Evolutionary conservation across 2,113 vertebrate species (phyloP), one percentile per base, ranked within the genome.

Genomic region (Neodon shergylaensis): DNA sequence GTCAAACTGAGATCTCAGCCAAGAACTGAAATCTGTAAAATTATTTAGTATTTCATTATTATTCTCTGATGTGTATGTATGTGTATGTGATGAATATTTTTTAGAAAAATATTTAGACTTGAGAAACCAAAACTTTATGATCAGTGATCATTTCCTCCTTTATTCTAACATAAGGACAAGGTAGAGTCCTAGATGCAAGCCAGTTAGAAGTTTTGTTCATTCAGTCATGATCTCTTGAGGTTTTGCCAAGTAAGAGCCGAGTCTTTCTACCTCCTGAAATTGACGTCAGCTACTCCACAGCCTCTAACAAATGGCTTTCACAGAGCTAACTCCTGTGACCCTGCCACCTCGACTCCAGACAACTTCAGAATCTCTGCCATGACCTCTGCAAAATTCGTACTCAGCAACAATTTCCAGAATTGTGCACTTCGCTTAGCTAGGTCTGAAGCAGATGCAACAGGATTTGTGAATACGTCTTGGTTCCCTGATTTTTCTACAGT

Each of bases 391-490:
- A 36, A 49, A 90, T 74, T 68, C 73, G 81, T 49, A 88, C 72
- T 95, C 88, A 66, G 91, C 73, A 89, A 77, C 96, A 96, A 72
- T 97, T 95, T 95, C 94, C 88, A 88, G 91, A 97, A 94, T 39
- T 77, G 91, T 70, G 54, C 54, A 74, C 88, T 97, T 76, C 72
- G 70, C 87, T 93, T 33, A 52, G 52, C 36, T 77, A 94, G 91
- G 81, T 84, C 85, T 58, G 39, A 42, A 63, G 81, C 58, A 95
- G 54, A 96, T 82, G 77, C 88, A 90, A 74, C 77, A 92, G 36
- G 63, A 94, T 94, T 93, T 94, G 49, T 90, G 87, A 96, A 96
- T 84, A 9, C 26, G 82, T 42, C 52, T 66, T 39, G 19, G 84
- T 79, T 92, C 84, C 42, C 65, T 94, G 47, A 54, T 78, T 93